Conservation (phyloP, 2,797 vertebrate genomes). For the Erithacus rubecula region DNA sequence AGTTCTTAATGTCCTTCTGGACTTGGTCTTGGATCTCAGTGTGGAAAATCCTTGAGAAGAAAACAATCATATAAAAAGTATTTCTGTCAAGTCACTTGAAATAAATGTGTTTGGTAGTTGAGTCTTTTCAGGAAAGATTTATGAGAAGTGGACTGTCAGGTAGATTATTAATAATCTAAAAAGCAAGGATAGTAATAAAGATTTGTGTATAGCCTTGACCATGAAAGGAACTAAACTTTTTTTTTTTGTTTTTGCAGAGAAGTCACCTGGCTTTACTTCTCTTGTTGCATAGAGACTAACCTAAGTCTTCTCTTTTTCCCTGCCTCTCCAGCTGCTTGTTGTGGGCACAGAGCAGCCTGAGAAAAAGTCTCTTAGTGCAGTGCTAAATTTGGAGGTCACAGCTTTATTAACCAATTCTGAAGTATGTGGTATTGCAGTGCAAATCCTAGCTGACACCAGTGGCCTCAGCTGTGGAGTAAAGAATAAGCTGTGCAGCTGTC, state of each 20-base stretch:
- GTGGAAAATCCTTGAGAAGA: neutral
- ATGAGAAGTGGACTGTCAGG: neutral
- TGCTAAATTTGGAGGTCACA: constrained; percentile 2
- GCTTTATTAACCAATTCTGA: neutral
- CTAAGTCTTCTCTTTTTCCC: neutral
- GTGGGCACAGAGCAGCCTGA: neutral
- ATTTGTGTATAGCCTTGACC: neutral
- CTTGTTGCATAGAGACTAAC: neutral
- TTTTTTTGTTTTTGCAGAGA: neutral
- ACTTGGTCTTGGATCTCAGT: neutral
- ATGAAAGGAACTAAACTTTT: neutral
- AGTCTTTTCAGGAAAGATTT: neutral
- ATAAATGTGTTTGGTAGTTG: neutral
- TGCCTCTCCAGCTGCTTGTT: neutral
- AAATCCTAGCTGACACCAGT: neutral
- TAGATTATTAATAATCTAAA: neutral
- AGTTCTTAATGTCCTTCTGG: neutral
- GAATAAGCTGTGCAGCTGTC: neutral
- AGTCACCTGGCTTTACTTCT: neutral
- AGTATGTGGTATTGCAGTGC: neutral
- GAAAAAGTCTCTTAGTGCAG: neutral
- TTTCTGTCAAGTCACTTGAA: neutral
- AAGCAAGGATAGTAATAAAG: neutral
- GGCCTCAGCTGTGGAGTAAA: neutral
- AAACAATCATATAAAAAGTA: neutral